Evolutionary conservation across 92 coral and sea anemone species (phyloP), one percentile per base, ranked within the genome.

Genomic region (Porites divaricata): DNA sequence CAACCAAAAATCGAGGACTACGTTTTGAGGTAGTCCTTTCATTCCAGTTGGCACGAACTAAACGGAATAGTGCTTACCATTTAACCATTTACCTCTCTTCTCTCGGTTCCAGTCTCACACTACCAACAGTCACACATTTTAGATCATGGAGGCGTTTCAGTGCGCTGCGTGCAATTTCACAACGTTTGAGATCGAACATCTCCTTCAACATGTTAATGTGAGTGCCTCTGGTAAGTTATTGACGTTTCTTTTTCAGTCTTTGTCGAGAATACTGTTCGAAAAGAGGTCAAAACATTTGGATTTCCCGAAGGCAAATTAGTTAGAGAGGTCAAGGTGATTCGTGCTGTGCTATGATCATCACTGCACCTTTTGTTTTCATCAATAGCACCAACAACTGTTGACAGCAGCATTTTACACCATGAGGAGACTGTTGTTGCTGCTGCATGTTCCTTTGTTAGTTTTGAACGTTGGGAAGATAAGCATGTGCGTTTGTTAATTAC

Each of bases 401-500:
- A 57, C 62, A 57, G 62, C 62, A 57, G 9, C 9, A 15, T 63
- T 12, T 2, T 2, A 8, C 20, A 8, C 20, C 20, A 16, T 8
- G 9, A 16, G 67, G 67, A 63, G 67, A 63, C 67, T 16, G 67
- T 16, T 16, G 24, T 23, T 70, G 6, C 74, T 74, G 15, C 73
- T 84, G 88, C n/a, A n/a, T n/a, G n/a, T n/a, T n/a, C n/a, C n/a
- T n/a, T n/a, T n/a, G n/a, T n/a, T n/a, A n/a, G n/a, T n/a, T n/a
- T n/a, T n/a, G n/a, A n/a, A n/a, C n/a, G n/a, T n/a, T n/a, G n/a
- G n/a, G n/a, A 82, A 66, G 88, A 88, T 41, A 14, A 63, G 19
- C 71, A 83, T 77, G 87, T 78, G 22, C 77, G 62, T 67, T 64
- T 88, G 13, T 61, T 82, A 4, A 84, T 89, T 15, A 67, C 88